Percentiles rank a stretch among this genome's conserved stretches.
These are phyloP conservation scores for Hypsibius dujardini DNA, from an alignment of 1,140 invertebrate genomes.

Conservation along the genomic window DNA sequence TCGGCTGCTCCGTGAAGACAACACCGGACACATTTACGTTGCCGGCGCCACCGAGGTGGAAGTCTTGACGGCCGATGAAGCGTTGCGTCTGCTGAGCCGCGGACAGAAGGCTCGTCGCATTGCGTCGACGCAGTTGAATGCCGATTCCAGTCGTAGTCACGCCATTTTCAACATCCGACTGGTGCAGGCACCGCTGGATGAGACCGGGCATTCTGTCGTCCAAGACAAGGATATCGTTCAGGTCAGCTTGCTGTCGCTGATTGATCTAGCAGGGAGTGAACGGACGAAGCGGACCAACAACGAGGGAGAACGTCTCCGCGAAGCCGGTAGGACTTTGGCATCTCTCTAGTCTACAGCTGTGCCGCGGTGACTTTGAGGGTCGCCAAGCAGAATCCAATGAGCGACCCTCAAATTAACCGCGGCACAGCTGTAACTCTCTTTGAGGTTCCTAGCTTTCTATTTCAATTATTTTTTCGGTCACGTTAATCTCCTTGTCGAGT, in stretches of 20 bases:
- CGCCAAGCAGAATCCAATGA: too few species aligned
- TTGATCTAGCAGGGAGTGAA: conserved; percentile 82
- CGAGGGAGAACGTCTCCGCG: conserved; percentile 53
- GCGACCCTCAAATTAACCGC: too few species aligned
- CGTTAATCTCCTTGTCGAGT: too few species aligned
- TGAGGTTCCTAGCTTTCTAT: too few species aligned
- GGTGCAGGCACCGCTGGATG: conserved; percentile 63
- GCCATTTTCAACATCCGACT: conserved; percentile 77
- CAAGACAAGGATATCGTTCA: conserved; percentile 32
- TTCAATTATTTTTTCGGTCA: too few species aligned
- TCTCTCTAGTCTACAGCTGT: too few species aligned
- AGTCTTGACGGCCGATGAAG: conserved; percentile 71
- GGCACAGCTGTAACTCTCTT: too few species aligned
- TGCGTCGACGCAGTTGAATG: conserved; percentile 69
- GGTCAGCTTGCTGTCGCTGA: conserved; percentile 14
- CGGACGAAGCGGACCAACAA: conserved; percentile 64
- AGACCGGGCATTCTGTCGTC: conserved; percentile 41
- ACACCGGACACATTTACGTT: conserved; percentile 48
- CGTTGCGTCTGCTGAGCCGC: conserved; percentile 39
- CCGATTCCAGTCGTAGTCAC: conserved; percentile 78
- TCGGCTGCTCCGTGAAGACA: conserved; percentile 12
- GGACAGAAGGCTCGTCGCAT: conserved; percentile 67
- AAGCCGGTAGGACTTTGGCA: conserved; percentile 38
- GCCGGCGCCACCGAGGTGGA: conserved; percentile 71
- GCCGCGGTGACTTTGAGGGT: too few species aligned